Base-by-base conservation (phyloP, 2,888 invertebrate genomes). In the Heteromyza rotundicornis region DNA sequence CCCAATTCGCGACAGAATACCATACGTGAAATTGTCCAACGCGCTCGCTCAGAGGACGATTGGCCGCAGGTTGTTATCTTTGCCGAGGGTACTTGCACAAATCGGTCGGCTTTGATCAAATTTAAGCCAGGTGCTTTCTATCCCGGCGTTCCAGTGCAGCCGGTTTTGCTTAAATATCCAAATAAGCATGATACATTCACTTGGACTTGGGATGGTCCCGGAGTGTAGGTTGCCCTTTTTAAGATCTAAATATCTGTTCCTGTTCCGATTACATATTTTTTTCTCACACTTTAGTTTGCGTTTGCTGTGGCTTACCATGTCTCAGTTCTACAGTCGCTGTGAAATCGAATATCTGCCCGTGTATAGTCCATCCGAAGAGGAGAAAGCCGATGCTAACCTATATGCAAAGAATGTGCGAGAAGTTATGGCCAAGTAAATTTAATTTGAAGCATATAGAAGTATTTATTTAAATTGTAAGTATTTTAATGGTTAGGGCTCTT, bases 1-100 rank as follows among this genome's bases (percentile, higher is more conserved):
- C 94, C 95, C 0, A 90, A 95, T 81, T 96, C 97, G 0, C 85
- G 97, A 7, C 92, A 93, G 77, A 94, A 92, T 73, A 94, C 96
- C 2, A 92, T 96, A 75, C 90, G 91, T 78, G 92, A 95, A 81
- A 96, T 97, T 67, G 91, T 92, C 44, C 87, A 89, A 60, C 86
- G 96, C 64, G 93, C 94, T 0, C 91, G 90, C 5, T 94, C 94
- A 0, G 88, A 89, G 57, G 89, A 92, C 67, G 89, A 92, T 74
- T 97, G 96, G 96, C 95, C 96, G 0, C 85, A 91, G 89, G 90
- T 97, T 57, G 87, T 96, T 64, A 95, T 98, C 75, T 98, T 97
- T 83, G 95, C 97, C 0, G 97, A 98, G 82, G 98, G 97, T 53
- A 98, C 98, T 0, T 97, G 96, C 82, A 96, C 97, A 27, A 98